Evolutionary conservation across 2,888 invertebrate species (phyloP).

Genomic region (Polyploca ridens): DNA sequence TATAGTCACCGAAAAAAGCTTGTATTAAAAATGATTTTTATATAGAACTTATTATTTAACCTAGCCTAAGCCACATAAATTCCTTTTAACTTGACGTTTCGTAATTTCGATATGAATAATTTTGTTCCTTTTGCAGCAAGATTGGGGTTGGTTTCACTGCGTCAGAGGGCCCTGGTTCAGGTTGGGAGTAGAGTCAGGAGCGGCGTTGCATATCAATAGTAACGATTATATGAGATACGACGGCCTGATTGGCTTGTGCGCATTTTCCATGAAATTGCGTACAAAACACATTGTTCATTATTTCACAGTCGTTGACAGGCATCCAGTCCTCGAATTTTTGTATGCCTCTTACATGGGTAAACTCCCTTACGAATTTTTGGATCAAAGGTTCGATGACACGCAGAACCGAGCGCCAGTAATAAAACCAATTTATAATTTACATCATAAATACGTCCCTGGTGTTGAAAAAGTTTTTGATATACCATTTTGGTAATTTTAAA

Average conservation of each 20-base stretch:
- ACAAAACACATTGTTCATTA: slow-evolving; percentile 38
- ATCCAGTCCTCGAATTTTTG: slow-evolving; percentile 44
- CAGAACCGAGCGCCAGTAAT: not conserved
- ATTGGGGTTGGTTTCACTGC: slow-evolving; percentile 55
- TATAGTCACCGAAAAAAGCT: too few relatives aligned
- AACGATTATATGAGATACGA: slow-evolving; percentile 16
- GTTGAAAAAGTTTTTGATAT: not conserved
- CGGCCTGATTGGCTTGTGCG: slow-evolving; percentile 42
- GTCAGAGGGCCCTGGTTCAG: slow-evolving; percentile 33
- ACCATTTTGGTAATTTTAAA: not conserved
- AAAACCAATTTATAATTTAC: not conserved
- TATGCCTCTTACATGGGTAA: slow-evolving; percentile 40
- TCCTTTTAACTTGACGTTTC: too few relatives aligned
- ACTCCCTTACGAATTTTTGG: slow-evolving; percentile 23
- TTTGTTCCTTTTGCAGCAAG: slow-evolving; percentile 34
- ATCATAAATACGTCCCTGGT: not conserved
- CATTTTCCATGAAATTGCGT: slow-evolving; percentile 43
- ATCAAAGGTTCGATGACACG: slow-evolving; percentile 18
- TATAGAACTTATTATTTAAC: too few relatives aligned
- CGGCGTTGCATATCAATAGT: slow-evolving; percentile 28
- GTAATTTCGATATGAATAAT: not conserved
- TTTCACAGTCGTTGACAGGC: slow-evolving; percentile 43
- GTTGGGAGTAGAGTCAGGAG: slow-evolving; percentile 48
- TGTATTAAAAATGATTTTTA: too few relatives aligned
- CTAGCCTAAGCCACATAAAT: too few relatives aligned